Evolutionary conservation across 2,797 vertebrate species (phyloP).

Genomic region (Phoebastria nigripes): DNA sequence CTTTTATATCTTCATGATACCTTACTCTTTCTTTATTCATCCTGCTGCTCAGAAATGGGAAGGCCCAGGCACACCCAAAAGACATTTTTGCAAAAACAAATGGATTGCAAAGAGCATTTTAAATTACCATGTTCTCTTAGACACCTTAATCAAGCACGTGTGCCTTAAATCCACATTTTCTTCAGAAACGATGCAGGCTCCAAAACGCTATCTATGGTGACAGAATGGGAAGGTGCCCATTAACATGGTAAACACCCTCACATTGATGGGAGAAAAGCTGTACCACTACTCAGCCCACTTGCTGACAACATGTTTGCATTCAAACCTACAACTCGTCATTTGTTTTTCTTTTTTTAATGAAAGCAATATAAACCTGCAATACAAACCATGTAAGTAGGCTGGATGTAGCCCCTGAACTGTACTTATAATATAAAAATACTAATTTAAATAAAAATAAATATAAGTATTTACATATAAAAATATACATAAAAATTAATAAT

Average conservation of each 20-base stretch:
- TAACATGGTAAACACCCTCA: background rate
- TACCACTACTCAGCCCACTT: background rate
- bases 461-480: background rate
- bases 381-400: background rate
- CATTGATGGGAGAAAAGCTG: background rate
- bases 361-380: background rate
- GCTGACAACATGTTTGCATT: background rate
- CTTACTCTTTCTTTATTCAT: background rate
- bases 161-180: background rate
- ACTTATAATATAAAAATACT: background rate
- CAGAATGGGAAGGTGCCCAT: background rate
- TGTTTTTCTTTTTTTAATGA: background rate
- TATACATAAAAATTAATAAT: background rate
- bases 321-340: background rate
- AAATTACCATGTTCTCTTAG: background rate
- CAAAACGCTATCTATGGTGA: background rate
- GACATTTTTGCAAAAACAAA: background rate
- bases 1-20: background rate
- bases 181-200: background rate
- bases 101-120: background rate
- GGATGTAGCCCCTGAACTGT: background rate
- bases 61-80: background rate
- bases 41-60: background rate
- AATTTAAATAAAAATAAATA: background rate
- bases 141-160: background rate